Evolutionary conservation across 2,888 invertebrate species (phyloP).

Genomic region (Hirtodrosophila confusa): DNA sequence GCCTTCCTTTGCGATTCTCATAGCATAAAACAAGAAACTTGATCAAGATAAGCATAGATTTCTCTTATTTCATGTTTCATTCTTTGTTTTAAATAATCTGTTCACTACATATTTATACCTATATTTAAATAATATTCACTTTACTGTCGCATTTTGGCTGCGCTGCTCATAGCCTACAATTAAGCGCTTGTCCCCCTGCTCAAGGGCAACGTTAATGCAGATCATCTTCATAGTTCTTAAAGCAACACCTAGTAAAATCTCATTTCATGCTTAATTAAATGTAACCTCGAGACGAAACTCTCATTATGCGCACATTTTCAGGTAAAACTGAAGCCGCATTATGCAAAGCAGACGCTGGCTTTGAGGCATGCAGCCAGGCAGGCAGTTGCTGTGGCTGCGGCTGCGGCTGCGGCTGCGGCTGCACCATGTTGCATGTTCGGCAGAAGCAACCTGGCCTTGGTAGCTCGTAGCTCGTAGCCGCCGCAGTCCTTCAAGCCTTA

Average conservation of each 20-base stretch:
- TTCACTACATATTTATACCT: too few relatives aligned
- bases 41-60: too few relatives aligned
- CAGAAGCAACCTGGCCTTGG: constrained; percentile 9
- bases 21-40: too few relatives aligned
- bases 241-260: constrained; percentile 63
- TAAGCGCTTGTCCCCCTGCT: too few relatives aligned
- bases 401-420: constrained; percentile 33
- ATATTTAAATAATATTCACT: too few relatives aligned
- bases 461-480: not conserved
- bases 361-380: constrained; percentile 1
- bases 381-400: constrained; percentile 8
- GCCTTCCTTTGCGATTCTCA: too few relatives aligned
- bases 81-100: too few relatives aligned
- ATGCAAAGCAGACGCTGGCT: constrained; percentile 54
- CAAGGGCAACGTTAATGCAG: too few relatives aligned
- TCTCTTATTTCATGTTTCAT: too few relatives aligned
- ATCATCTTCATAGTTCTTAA: constrained; percentile 23
- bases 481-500: not conserved
- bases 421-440: constrained; percentile 39
- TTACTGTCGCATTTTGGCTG: too few relatives aligned
- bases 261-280: constrained; percentile 74
- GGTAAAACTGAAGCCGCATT: constrained; percentile 59
- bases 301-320: constrained; percentile 71
- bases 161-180: too few relatives aligned
- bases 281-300: constrained; percentile 61